Conservation (phyloP, 2,888 invertebrate genomes). For the Drosophila mettleri region DNA sequence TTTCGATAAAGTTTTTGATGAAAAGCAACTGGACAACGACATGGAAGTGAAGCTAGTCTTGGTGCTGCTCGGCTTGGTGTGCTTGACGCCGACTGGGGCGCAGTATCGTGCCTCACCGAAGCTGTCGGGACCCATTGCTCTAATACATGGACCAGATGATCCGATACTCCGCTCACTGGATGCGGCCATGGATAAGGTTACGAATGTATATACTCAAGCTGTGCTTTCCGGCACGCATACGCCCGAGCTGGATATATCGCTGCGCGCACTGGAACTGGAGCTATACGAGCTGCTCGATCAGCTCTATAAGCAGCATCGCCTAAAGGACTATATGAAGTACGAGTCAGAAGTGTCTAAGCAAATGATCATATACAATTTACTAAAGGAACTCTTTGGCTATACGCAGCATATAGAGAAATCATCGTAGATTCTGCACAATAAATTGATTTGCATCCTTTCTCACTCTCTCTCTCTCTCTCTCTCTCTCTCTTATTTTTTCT, state of each 20-base stretch:
- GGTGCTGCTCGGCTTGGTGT: slow-evolving; percentile 14
- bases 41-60: slow-evolving; percentile 11
- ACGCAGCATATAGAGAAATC: slow-evolving; percentile 50
- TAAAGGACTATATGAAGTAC: slow-evolving; percentile 80
- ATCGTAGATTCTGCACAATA: slow-evolving; percentile 39
- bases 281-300: slow-evolving; percentile 76
- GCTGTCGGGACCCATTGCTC: slow-evolving; percentile 56
- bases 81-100: not conserved
- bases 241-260: slow-evolving; percentile 67
- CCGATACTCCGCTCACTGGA: slow-evolving; percentile 67
- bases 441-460: slow-evolving; percentile 59
- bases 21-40: not conserved
- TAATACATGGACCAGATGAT: slow-evolving; percentile 58
- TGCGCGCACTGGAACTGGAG: slow-evolving; percentile 74
- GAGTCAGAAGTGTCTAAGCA: slow-evolving; percentile 81
- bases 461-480: slow-evolving; percentile 17
- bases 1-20: slow-evolving; percentile 21
- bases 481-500: not conserved
- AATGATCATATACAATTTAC: slow-evolving; percentile 81
- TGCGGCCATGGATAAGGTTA: slow-evolving; percentile 68
- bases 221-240: slow-evolving; percentile 78
- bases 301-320: slow-evolving; percentile 74
- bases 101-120: slow-evolving; percentile 70
- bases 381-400: slow-evolving; percentile 81
- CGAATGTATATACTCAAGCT: slow-evolving; percentile 80